Conservation (phyloP, 2,888 invertebrate genomes). For the Dinocampus coccinellae region DNA sequence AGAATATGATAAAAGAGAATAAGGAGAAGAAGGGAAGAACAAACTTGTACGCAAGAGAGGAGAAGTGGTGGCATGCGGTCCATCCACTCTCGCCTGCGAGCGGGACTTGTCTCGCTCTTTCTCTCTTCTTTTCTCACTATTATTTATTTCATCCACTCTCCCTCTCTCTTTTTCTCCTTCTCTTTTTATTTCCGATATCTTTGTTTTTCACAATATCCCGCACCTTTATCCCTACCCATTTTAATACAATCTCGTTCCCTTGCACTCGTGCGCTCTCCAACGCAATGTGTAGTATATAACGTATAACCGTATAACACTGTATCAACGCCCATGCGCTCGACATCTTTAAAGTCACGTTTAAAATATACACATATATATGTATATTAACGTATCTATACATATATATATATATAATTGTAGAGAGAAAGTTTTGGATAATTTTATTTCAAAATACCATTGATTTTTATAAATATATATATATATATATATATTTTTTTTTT, state of each 20-base stretch:
- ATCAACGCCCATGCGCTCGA: conserved; percentile 21
- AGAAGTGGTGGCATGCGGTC: conserved; percentile 67
- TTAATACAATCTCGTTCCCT: conserved; percentile 11
- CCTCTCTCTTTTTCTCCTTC: conserved; percentile 26
- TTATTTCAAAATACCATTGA: neutral
- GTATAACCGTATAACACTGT: neutral
- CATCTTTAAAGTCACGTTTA: conserved; percentile 13
- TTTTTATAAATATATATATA: neutral
- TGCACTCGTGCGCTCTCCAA: neutral
- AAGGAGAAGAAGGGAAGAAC: neutral
- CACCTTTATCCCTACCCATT: conserved; percentile 37
- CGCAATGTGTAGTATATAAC: conserved; percentile 4
- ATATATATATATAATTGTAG: neutral
- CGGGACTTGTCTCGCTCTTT: conserved; percentile 30
- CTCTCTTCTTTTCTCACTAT: neutral
- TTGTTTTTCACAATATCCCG: conserved; percentile 52
- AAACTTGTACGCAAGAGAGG: conserved; percentile 29
- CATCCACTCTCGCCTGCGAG: conserved; percentile 63
- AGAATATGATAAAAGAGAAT: too few relatives aligned
- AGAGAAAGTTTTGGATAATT: conserved; percentile 1
- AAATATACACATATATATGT: neutral
- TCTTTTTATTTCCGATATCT: conserved; percentile 24
- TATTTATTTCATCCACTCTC: too few relatives aligned
- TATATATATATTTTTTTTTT: neutral
- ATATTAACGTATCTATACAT: conserved; percentile 1